Base-by-base conservation (phyloP, 2,113 vertebrate species). In the Sebastes fasciatus region DNA sequence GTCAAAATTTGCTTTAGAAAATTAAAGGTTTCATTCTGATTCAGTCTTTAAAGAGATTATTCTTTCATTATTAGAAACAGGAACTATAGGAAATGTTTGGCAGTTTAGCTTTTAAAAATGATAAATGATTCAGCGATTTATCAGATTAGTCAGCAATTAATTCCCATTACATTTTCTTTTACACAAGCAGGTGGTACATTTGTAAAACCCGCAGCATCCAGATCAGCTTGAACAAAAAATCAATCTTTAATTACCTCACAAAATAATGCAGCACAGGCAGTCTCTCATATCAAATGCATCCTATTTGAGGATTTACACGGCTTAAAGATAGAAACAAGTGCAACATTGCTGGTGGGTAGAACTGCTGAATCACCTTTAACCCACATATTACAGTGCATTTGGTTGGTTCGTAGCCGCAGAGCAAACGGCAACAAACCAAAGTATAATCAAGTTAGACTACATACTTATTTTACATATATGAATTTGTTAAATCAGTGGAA, bases 311-410 rank as follows among this genome's bases (percentile, higher is more conserved):
- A 60, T 65, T 80, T 34, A 74, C 64, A 61, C 26, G 46, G 4
- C 61, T 61, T 34, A 74, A 79, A 68, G 6, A 51, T 6, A 62
- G 34, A 76, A 79, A 81, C 4, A 19, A 67, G 63, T 86, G 52
- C 72, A 86, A 78, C 49, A 40, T 40, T 55, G 80, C 68, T 68
- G 49, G 81, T 90, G 65, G 79, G 61, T 55, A 77, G 49, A 82
- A 21, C 13, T 62, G 55, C 64, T 61, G 68, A 85, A 43, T 76
- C 17, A 84, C 67, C 46, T 43, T 23, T 14, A 80, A 77, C 79
- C 79, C 64, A 86, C 76, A 55, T 6, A 12, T 71, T 26, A 8
- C 52, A 88, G 84, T 79, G 80, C 77, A 86, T 80, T 77, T 69
- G 23, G 49, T 82, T 57, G 10, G 45, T 57, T 79, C 0, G 1